A percentile compares a stretch with the other conserved stretches of the same genome.
Conservation (phyloP, 2,797 vertebrate genomes). For the Micrastur ruficollis region DNA sequence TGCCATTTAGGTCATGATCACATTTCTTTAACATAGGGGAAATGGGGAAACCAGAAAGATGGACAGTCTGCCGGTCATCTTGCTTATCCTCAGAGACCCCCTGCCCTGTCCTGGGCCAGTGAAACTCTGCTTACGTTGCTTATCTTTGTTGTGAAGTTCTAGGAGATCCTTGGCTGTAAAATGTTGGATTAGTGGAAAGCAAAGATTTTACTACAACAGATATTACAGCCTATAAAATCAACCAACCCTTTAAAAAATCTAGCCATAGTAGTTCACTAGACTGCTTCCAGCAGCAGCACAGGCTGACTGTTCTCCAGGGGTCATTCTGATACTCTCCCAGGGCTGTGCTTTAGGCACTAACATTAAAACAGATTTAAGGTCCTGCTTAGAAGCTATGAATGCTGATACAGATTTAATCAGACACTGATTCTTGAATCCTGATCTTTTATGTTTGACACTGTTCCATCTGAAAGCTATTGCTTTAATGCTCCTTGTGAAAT, state of each 20-base stretch:
- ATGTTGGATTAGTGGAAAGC: background rate
- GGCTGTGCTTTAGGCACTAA: background rate
- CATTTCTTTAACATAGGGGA: background rate
- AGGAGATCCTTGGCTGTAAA: background rate
- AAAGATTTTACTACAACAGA: background rate
- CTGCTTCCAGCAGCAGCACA: background rate
- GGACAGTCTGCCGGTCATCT: background rate
- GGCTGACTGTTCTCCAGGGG: background rate
- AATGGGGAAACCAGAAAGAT: background rate
- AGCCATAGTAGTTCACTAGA: background rate
- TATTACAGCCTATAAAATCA: background rate
- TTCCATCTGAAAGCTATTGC: background rate
- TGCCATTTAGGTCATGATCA: background rate
- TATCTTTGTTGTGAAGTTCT: background rate
- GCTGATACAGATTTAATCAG: background rate
- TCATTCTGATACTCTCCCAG: background rate
- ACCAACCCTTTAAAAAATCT: background rate
- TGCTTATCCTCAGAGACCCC: background rate
- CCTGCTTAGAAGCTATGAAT: background rate
- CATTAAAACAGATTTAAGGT: background rate
- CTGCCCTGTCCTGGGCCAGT: background rate
- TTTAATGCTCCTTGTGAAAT: background rate
- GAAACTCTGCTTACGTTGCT: background rate
- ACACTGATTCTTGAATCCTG: background rate
- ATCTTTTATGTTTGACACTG: background rate